A percentile compares a stretch with the other conserved stretches of the same genome.
Evolutionary conservation across 2,113 vertebrate genomes (phyloP).

Genomic region (Tragelaphus buxtoni): DNA sequence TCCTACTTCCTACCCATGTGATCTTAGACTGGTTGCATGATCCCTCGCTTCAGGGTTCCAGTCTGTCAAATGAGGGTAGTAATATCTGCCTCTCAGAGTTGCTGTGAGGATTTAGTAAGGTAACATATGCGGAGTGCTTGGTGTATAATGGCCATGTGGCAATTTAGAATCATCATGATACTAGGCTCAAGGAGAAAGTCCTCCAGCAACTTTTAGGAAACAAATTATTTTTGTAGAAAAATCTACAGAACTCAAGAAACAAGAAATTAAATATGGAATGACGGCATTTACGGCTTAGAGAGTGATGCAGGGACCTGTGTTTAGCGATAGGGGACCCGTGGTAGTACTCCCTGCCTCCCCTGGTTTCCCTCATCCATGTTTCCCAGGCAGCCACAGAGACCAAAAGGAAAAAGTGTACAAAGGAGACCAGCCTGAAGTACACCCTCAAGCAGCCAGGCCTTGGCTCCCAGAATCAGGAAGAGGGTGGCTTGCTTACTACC

Average conservation of each 20-base stretch:
- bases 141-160: background rate
- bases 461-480: background rate
- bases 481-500: background rate
- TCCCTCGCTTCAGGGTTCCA: background rate
- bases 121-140: background rate
- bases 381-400: background rate
- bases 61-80: background rate
- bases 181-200: background rate
- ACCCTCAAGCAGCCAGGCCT: background rate
- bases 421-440: background rate
- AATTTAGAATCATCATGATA: background rate
- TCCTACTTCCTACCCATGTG: background rate
- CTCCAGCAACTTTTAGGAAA: background rate
- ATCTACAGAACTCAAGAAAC: background rate
- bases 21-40: background rate
- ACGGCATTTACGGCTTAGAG: background rate
- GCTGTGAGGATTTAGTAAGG: background rate
- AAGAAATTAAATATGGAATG: background rate
- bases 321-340: background rate
- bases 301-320: background rate
- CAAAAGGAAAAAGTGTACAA: background rate
- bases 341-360: background rate
- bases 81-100: background rate
- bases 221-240: conserved; percentile 21
- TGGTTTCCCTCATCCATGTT: background rate